A percentile compares a stretch with the other conserved stretches of the same genome.
phyloP scores from a whole-genome alignment of 2,888 invertebrate genomes.

The Habroteleia sp. region DNA sequence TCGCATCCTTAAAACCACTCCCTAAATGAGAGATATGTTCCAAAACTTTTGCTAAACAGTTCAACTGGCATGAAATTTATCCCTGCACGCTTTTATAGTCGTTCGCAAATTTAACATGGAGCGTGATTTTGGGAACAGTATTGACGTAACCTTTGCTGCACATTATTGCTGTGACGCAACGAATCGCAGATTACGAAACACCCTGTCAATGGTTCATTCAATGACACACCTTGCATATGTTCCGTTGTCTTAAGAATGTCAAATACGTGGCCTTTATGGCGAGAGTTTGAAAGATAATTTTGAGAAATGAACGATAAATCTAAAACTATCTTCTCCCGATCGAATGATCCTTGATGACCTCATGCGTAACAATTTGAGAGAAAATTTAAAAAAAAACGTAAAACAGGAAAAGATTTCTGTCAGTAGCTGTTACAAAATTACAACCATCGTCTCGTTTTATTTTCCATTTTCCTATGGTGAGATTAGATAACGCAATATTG shows the following conservation, averaged over 20 bases:
- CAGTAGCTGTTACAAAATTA: not conserved
- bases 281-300: too few species aligned
- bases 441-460: not conserved
- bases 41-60: too few species aligned
- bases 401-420: not conserved
- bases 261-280: constrained; percentile 20
- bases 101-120: not conserved
- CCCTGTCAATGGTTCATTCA: constrained; percentile 34
- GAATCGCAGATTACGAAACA: constrained; percentile 28
- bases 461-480: not conserved
- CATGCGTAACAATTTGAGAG: constrained; percentile 2
- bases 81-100: not conserved
- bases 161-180: constrained; percentile 32
- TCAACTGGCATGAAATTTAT: too few species aligned
- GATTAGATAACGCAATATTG: constrained; percentile 13
- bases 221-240: constrained; percentile 41
- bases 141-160: constrained; percentile 28
- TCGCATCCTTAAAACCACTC: too few species aligned
- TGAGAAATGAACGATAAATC: too few species aligned
- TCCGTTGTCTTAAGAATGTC: constrained; percentile 40
- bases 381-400: not conserved
- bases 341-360: too few species aligned
- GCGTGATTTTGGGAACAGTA: constrained; percentile 16
- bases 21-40: too few species aligned
- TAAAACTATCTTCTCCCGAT: too few species aligned